Evolutionary conservation across 1,140 invertebrate genomes (phyloP).

Genomic region (Bombus ignitus): DNA sequence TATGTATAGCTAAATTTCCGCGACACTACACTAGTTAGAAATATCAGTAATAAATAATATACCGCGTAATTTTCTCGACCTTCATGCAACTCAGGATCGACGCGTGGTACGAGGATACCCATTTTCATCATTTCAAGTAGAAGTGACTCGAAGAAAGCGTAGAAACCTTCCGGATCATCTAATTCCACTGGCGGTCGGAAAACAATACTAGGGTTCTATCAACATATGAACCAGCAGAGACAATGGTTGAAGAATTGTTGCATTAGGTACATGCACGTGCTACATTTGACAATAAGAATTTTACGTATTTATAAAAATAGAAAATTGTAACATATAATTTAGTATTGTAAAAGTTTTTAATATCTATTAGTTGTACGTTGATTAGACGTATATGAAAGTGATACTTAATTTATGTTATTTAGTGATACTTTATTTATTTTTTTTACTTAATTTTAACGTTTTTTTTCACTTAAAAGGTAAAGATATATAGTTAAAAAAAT

Average conservation of each 20-base stretch:
- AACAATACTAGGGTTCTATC: constrained; percentile 83
- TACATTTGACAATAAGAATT: no score
- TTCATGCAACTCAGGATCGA: constrained; percentile 74
- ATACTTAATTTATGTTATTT: no score
- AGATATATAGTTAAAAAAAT: neutral
- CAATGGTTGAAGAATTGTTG: neutral
- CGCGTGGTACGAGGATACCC: constrained; percentile 88
- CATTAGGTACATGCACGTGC: neutral
- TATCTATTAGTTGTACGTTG: no score
- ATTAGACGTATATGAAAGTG: no score
- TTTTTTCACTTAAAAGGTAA: no score
- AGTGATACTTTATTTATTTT: no score
- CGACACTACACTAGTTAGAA: neutral
- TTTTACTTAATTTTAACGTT: no score
- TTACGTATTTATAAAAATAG: no score
- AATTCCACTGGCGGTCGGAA: constrained; percentile 86
- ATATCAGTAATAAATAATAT: constrained; percentile 2
- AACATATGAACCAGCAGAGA: neutral
- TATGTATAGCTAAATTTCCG: no score
- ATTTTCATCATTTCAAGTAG: constrained; percentile 86
- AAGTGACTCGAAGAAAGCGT: constrained; percentile 83
- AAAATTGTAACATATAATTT: no score
- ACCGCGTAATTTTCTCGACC: constrained; percentile 74
- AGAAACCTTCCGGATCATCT: constrained; percentile 85
- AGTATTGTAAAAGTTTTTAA: no score